A percentile compares a stretch with the other conserved stretches of the same genome.
phyloP scores from a whole-genome alignment of 2,797 vertebrate genomes.

The Alosa sapidissima region DNA sequence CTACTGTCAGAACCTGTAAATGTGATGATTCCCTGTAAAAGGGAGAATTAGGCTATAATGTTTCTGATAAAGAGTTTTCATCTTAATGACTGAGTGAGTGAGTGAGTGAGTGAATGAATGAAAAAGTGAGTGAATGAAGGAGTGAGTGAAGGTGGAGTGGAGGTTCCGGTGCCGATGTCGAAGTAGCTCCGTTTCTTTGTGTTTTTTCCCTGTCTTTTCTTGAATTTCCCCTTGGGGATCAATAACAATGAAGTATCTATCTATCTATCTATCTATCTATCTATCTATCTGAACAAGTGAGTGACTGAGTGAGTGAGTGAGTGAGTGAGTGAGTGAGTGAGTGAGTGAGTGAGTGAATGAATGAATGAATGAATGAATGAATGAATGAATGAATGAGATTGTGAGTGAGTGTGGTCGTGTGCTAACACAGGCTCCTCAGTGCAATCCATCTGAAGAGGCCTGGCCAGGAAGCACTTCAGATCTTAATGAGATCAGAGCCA shows the following conservation, averaged over 20 bases:
- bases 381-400: background rate
- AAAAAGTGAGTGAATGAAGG: background rate
- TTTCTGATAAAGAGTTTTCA: slow-evolving; percentile 36
- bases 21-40: background rate
- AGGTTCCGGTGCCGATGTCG: too few relatives aligned
- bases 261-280: too few relatives aligned
- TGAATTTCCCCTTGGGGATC: too few relatives aligned
- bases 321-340: background rate
- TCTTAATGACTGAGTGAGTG: too few relatives aligned
- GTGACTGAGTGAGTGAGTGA: background rate
- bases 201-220: too few relatives aligned
- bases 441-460: background rate
- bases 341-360: background rate
- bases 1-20: slow-evolving; percentile 27
- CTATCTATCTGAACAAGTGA: background rate
- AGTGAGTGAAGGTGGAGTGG: background rate
- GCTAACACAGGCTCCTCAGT: background rate
- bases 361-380: background rate
- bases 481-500: slow-evolving; percentile 14
- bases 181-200: too few relatives aligned
- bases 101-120: too few relatives aligned
- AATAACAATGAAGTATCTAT: too few relatives aligned
- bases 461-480: slow-evolving; percentile 4
- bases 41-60: slow-evolving; percentile 30
- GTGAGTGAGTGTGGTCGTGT: background rate